Conservation (phyloP, 2,113 vertebrate species). For the Sorex fumeus region DNA sequence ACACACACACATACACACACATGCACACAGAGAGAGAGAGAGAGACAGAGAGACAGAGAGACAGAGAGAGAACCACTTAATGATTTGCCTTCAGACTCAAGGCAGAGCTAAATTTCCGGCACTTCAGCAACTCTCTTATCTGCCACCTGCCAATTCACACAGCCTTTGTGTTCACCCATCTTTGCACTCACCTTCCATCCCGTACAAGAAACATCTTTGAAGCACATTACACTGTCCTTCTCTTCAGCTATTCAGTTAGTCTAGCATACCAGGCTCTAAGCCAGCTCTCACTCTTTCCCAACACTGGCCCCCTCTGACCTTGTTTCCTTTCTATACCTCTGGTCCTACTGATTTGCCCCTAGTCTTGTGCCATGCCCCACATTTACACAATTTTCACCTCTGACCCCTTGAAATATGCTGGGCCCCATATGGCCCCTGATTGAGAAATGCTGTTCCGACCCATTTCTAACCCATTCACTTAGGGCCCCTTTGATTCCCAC, state of each 20-base stretch:
- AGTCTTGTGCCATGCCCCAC: too few species aligned
- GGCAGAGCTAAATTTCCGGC: background rate
- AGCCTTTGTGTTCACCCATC: background rate
- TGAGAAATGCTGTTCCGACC: background rate
- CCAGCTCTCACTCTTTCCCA: too few species aligned
- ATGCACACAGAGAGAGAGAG: too few species aligned
- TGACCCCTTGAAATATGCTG: too few species aligned
- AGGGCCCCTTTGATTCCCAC: background rate
- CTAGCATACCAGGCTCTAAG: background rate
- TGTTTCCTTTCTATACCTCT: too few species aligned
- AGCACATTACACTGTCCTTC: background rate
- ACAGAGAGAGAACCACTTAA: too few species aligned
- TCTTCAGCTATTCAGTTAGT: background rate
- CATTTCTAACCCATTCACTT: background rate
- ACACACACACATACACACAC: too few species aligned
- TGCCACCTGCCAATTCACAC: background rate
- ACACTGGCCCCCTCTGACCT: too few species aligned
- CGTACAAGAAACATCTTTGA: background rate
- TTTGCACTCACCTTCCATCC: background rate
- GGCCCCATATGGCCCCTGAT: too few species aligned
- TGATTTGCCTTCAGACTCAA: background rate
- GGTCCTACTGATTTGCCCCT: too few species aligned
- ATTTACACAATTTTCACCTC: too few species aligned
- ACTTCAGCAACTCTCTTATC: background rate
- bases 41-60: too few species aligned